Percentiles rank a stretch among this genome's conserved stretches.
Evolutionary conservation across 2,113 vertebrate genomes (phyloP).

Genomic region (Entelurus aequoreus): DNA sequence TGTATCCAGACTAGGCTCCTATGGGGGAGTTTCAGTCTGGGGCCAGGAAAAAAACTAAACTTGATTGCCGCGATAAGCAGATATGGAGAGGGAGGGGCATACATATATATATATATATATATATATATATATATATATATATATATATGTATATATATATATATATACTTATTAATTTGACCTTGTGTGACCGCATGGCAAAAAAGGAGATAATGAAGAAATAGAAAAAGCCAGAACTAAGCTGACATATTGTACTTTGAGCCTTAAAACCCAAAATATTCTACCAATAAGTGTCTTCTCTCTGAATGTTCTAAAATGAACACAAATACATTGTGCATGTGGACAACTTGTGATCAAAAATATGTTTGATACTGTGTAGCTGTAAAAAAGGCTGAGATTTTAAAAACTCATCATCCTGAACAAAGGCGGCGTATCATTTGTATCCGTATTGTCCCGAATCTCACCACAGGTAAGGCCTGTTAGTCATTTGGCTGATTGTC

Average conservation of each 20-base stretch:
- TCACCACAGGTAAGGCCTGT: conserved; percentile 2
- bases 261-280: conserved; percentile 3
- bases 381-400: neutral
- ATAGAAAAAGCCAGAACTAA: conserved; percentile 24
- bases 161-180: no score
- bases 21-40: no score
- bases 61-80: no score
- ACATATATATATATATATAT: no score
- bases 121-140: no score
- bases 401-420: conserved; percentile 15
- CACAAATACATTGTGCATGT: neutral
- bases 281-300: conserved; percentile 9
- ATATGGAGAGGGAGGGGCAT: no score
- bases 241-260: conserved; percentile 24
- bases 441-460: neutral
- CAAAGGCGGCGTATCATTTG: neutral
- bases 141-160: no score
- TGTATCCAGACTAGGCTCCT: no score
- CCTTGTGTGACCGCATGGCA: conserved; percentile 36
- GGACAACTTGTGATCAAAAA: neutral
- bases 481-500: neutral
- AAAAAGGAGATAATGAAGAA: conserved; percentile 18
- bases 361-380: conserved; percentile 2
- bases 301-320: neutral
- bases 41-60: no score